Percentiles rank a stretch among this genome's conserved stretches.
These are phyloP conservation scores for Eublepharis macularius DNA, from an alignment of 2,113 vertebrate species.

Conservation along the genomic window DNA sequence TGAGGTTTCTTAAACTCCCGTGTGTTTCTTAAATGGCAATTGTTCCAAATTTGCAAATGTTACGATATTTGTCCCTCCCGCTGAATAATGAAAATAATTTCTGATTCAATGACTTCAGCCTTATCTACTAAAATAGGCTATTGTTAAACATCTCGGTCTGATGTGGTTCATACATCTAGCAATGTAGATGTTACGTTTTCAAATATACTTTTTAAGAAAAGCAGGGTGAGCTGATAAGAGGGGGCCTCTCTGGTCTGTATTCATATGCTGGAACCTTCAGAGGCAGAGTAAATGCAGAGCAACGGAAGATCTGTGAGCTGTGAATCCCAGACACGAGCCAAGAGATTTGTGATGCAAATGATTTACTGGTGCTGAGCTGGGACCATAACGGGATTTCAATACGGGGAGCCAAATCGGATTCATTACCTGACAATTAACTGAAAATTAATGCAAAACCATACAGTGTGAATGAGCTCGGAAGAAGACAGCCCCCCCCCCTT, in stretches of 20 bases:
- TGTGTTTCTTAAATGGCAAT: no score
- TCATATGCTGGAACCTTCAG: neutral
- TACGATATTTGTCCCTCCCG: no score
- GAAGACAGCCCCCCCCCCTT: constrained; percentile 28
- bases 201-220: neutral
- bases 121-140: neutral
- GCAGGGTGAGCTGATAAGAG: neutral
- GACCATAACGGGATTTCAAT: constrained; percentile 58
- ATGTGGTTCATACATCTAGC: neutral
- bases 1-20: no score
- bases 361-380: constrained; percentile 61
- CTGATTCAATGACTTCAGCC: neutral
- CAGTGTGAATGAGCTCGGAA: constrained; percentile 51
- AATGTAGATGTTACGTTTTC: neutral
- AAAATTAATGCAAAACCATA: constrained; percentile 65
- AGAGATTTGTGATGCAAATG: constrained; percentile 67
- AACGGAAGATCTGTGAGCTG: constrained; percentile 46
- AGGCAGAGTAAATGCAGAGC: neutral
- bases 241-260: neutral
- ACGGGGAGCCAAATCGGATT: constrained; percentile 68
- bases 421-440: constrained; percentile 72
- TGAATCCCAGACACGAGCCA: constrained; percentile 28
- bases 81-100: neutral
- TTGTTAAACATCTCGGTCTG: neutral
- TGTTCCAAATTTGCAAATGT: no score